phyloP scores from a whole-genome alignment of 2,113 vertebrate genomes.

The Vulpes vulpes region DNA sequence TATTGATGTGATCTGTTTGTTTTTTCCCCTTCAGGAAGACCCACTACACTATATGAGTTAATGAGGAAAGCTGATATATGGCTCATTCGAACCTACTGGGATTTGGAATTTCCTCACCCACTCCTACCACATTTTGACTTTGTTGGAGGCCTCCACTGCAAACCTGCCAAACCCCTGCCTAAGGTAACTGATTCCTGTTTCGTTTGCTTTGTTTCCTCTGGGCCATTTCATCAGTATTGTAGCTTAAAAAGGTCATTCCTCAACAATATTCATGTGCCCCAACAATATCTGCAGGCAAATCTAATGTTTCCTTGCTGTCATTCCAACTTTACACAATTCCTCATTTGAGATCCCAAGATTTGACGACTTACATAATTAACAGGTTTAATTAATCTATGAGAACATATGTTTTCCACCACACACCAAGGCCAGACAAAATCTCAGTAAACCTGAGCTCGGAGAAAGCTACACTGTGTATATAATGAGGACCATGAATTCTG shows the following conservation, averaged over 20 bases:
- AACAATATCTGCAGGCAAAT: neutral
- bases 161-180: neutral
- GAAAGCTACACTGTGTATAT: neutral
- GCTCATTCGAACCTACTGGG: slow-evolving; percentile 93
- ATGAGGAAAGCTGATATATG: slow-evolving; percentile 77
- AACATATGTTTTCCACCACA: neutral
- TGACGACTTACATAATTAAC: neutral
- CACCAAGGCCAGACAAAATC: neutral
- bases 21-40: neutral
- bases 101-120: slow-evolving; percentile 93
- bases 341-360: neutral
- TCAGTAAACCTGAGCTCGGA: neutral
- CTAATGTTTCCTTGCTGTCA: neutral
- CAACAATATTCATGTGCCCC: neutral
- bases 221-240: neutral
- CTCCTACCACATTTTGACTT: slow-evolving; percentile 93
- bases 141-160: slow-evolving; percentile 43
- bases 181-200: neutral
- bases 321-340: neutral
- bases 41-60: slow-evolving; percentile 88
- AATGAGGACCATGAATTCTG: neutral
- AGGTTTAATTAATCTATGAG: neutral
- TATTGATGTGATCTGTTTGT: neutral
- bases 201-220: neutral
- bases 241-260: neutral